Percentiles rank a stretch among this genome's conserved stretches.
Conservation (phyloP, 1,140 invertebrate species). For the Stegodyphus mimosarum region DNA sequence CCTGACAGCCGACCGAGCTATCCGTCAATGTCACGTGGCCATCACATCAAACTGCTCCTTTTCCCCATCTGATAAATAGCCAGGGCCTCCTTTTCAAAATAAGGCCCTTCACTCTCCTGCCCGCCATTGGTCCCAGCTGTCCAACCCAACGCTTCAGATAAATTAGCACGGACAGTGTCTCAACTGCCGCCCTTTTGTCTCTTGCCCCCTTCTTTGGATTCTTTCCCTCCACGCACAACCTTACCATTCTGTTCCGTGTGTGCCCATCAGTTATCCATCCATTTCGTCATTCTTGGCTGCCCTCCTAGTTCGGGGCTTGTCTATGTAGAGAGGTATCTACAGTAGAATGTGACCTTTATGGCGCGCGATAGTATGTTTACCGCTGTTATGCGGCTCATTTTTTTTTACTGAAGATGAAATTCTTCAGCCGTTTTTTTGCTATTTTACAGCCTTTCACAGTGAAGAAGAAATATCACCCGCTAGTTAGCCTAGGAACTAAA, state of each 20-base stretch:
- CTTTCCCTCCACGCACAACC: too few species aligned
- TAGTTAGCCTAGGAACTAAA: too few species aligned
- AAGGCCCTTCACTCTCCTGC: constrained; percentile 7
- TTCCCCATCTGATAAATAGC: constrained; percentile 30
- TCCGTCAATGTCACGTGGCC: constrained; percentile 35
- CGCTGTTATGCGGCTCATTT: too few species aligned
- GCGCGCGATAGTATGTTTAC: too few species aligned
- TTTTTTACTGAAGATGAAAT: too few species aligned
- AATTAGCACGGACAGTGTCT: constrained; percentile 52
- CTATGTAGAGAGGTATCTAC: constrained; percentile 11
- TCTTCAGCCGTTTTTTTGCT: too few species aligned
- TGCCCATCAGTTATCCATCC: constrained; percentile 18
- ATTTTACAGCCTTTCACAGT: too few species aligned
- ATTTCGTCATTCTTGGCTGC: constrained; percentile 29
- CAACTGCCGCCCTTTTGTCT: constrained; percentile 23
- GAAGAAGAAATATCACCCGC: too few species aligned
- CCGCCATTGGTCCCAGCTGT: constrained; percentile 38
- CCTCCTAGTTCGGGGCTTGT: neutral
- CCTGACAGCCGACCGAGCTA: constrained; percentile 22
- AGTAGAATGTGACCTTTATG: neutral
- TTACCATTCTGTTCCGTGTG: too few species aligned
- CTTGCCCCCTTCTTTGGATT: neutral
- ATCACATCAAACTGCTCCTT: constrained; percentile 42
- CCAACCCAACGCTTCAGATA: constrained; percentile 24
- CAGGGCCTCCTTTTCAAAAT: constrained; percentile 22